These are phyloP conservation scores for Diachasma alloeum DNA, from an alignment of 1,140 invertebrate species.

Conservation along the genomic window DNA sequence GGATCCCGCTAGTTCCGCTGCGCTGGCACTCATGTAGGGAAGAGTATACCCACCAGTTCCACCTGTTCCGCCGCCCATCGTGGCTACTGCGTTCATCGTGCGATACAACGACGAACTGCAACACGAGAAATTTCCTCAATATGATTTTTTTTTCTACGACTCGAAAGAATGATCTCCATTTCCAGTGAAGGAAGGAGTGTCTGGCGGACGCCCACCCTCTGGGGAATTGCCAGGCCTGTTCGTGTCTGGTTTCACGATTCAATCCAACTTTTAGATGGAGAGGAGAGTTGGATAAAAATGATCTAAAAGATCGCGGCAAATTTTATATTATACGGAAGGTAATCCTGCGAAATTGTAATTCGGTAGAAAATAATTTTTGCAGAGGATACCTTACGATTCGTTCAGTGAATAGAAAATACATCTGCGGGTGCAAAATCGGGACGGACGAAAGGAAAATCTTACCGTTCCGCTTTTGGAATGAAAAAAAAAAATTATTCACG, in stretches of 20 bases:
- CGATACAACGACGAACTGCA: conserved; percentile 54
- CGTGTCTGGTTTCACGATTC: background rate
- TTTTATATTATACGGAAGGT: no score
- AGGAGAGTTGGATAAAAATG: no score
- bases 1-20: conserved; percentile 45
- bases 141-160: conserved; percentile 12
- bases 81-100: conserved; percentile 42
- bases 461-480: no score
- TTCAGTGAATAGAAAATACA: no score
- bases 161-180: conserved; percentile 3
- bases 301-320: no score
- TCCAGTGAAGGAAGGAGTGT: background rate
- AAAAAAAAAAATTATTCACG: no score
- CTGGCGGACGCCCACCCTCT: conserved; percentile 42
- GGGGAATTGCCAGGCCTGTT: conserved; percentile 36
- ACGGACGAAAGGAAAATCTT: no score
- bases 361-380: no score
- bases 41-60: conserved; percentile 40
- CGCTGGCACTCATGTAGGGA: conserved; percentile 47
- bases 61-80: conserved; percentile 37
- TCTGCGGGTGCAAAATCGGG: no score
- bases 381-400: no score
- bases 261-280: background rate
- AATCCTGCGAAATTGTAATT: no score
- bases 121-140: conserved; percentile 23